phyloP scores from a whole-genome alignment of 2,888 invertebrate species.

The Harpalus rufipes region DNA sequence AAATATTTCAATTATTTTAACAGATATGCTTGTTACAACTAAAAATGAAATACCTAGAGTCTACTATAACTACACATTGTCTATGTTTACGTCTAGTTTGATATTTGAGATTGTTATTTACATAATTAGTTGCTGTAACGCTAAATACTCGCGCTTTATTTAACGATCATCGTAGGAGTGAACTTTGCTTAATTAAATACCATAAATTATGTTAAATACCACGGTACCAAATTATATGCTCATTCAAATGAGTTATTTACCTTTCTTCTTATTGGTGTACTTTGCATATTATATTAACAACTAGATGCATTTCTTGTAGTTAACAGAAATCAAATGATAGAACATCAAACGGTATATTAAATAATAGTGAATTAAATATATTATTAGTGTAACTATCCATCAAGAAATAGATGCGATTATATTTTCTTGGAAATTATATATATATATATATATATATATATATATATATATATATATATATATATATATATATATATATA shows the following conservation, averaged over 20 bases:
- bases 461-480: too few relatives aligned
- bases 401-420: too few relatives aligned
- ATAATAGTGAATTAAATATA: too few relatives aligned
- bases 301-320: neutral
- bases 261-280: neutral
- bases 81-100: slow-evolving; percentile 24
- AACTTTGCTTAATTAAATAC: slow-evolving; percentile 19
- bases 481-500: too few relatives aligned
- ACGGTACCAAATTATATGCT: neutral
- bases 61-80: too few relatives aligned
- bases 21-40: too few relatives aligned
- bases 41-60: too few relatives aligned
- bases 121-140: slow-evolving; percentile 27
- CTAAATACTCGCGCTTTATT: slow-evolving; percentile 29
- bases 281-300: neutral
- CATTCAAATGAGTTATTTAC: neutral
- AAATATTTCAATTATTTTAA: too few relatives aligned
- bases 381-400: too few relatives aligned
- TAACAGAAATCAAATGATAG: neutral
- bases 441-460: too few relatives aligned
- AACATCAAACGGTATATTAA: too few relatives aligned
- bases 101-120: slow-evolving; percentile 44
- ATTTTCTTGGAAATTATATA: too few relatives aligned
- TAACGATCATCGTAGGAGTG: slow-evolving; percentile 4
- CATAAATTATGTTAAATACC: slow-evolving; percentile 7